Evolutionary conservation across 2,797 vertebrate genomes (phyloP).

Genomic region (Tapirus indicus): DNA sequence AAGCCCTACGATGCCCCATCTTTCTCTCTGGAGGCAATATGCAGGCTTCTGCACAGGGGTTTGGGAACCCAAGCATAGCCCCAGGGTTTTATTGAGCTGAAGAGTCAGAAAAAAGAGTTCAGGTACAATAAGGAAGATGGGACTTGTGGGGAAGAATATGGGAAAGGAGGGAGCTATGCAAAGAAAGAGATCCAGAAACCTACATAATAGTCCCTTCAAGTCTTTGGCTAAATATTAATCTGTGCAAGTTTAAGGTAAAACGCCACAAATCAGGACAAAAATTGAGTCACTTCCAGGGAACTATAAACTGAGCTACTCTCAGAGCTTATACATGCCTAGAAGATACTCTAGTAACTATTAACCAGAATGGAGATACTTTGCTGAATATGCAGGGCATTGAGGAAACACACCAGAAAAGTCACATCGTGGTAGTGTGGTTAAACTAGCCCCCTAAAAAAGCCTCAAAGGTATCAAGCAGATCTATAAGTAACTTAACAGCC

Average conservation of each 20-base stretch:
- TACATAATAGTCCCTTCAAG: not conserved
- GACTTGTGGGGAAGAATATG: not conserved
- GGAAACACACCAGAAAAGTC: not conserved
- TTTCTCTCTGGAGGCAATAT: not conserved
- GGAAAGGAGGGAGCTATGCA: not conserved
- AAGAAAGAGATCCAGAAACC: conserved; percentile 1
- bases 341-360: not conserved
- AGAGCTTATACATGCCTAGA: not conserved
- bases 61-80: not conserved
- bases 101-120: not conserved
- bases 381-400: not conserved
- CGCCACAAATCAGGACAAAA: not conserved
- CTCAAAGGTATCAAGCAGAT: not conserved
- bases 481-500: not conserved
- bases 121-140: not conserved
- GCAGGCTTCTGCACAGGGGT: not conserved
- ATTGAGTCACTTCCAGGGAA: not conserved
- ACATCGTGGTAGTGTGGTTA: not conserved
- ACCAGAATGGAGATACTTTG: not conserved
- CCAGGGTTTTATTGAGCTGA: not conserved
- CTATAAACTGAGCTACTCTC: not conserved
- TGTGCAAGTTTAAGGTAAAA: not conserved
- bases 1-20: not conserved
- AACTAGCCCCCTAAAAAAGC: not conserved
- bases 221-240: not conserved